A percentile compares a stretch with the other conserved stretches of the same genome.
Conservation (phyloP, 2,888 invertebrate species). For the Heliconius charithonia region DNA sequence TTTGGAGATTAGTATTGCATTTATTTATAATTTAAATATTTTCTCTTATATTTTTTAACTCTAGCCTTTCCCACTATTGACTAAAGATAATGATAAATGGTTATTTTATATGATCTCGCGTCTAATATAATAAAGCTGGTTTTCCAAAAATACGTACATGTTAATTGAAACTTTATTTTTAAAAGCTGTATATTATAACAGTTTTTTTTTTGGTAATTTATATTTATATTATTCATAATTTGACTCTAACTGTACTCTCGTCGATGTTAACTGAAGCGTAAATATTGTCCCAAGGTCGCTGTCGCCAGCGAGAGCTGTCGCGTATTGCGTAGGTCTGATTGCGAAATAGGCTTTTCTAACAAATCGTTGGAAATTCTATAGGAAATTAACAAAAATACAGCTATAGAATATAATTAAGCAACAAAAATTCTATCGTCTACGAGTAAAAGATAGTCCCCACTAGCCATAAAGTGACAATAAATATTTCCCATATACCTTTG, state of each 20-base stretch:
- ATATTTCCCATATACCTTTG: neutral
- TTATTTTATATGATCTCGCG: neutral
- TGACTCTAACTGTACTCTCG: slow-evolving; percentile 22
- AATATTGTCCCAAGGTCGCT: slow-evolving; percentile 31
- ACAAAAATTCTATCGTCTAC: neutral
- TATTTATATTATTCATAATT: neutral
- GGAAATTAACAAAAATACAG: neutral
- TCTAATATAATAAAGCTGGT: neutral
- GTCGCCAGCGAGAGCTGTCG: slow-evolving; percentile 24
- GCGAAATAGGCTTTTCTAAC: neutral
- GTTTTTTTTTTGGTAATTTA: neutral
- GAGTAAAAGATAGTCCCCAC: neutral
- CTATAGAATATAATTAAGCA: neutral
- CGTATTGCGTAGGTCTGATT: neutral
- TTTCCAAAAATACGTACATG: neutral
- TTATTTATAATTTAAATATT: neutral
- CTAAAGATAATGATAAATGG: neutral
- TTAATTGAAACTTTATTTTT: neutral
- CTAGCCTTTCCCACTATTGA: neutral
- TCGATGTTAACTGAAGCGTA: slow-evolving; percentile 28
- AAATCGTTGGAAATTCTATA: neutral
- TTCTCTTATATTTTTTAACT: neutral
- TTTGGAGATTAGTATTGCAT: neutral
- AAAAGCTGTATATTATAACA: neutral
- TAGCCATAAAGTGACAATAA: neutral